A percentile compares a stretch with the other conserved stretches of the same genome.
phyloP scores from a whole-genome alignment of 2,797 vertebrate species.

The Parauchenoglanis ngamensis region DNA sequence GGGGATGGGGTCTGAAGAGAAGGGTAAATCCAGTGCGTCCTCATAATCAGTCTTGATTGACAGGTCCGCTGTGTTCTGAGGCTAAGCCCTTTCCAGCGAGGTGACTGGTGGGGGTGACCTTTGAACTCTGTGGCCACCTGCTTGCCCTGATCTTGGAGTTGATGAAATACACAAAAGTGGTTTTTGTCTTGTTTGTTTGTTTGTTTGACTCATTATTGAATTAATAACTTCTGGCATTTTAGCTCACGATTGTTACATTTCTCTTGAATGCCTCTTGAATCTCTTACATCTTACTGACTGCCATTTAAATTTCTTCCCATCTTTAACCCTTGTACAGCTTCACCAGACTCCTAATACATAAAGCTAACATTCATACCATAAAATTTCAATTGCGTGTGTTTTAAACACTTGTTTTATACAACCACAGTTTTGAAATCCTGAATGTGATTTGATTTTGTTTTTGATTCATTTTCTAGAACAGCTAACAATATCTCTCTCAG shows the following conservation, averaged over 20 bases:
- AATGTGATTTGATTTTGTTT: too few species aligned
- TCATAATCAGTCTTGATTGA: conserved; percentile 77
- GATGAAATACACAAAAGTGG: neutral
- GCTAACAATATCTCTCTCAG: too few species aligned
- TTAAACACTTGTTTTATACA: too few species aligned
- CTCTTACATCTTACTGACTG: neutral
- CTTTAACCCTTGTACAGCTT: too few species aligned
- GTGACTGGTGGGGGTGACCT: conserved; percentile 68
- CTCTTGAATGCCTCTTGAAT: neutral
- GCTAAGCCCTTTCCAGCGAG: conserved; percentile 64
- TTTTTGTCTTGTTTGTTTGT: neutral
- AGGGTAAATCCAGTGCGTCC: conserved; percentile 62
- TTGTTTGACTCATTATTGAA: neutral
- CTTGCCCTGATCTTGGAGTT: conserved; percentile 55
- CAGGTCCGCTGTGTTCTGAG: conserved; percentile 64
- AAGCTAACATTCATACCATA: neutral
- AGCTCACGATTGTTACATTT: neutral
- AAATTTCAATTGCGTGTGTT: neutral
- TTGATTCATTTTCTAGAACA: too few species aligned
- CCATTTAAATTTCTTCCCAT: neutral
- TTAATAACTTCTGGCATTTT: neutral
- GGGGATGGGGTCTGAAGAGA: conserved; percentile 61
- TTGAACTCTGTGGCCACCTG: conserved; percentile 74
- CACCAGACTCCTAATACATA: neutral
- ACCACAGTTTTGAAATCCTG: too few species aligned